Evolutionary conservation across 2,797 vertebrate species (phyloP).

Genomic region (Odontamblyopus rebecca): DNA sequence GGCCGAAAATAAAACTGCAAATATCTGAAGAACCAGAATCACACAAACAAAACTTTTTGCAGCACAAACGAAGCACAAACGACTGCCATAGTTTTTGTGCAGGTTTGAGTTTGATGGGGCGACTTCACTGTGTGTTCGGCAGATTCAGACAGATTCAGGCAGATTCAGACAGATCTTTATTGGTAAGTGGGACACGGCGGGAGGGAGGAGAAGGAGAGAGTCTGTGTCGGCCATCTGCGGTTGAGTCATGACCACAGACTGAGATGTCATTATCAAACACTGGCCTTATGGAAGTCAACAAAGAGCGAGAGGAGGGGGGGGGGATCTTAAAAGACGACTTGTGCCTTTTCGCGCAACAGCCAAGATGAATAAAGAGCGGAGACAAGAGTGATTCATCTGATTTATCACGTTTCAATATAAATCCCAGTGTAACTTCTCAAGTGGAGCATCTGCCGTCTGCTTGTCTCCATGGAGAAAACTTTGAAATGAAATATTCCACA

Average conservation of each 20-base stretch:
- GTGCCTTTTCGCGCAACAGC: background rate
- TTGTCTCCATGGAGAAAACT: too few relatives aligned
- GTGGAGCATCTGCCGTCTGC: too few relatives aligned
- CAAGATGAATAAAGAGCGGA: background rate
- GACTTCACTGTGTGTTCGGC: too few relatives aligned
- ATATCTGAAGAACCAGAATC: too few relatives aligned
- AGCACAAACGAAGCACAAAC: too few relatives aligned
- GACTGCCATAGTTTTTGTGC: too few relatives aligned
- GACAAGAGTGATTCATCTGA: background rate
- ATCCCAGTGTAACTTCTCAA: background rate
- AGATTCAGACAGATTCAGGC: background rate
- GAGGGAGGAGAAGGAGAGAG: conserved; percentile 22
- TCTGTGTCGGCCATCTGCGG: conserved; percentile 65
- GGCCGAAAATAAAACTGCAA: too few relatives aligned
- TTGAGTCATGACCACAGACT: conserved; percentile 75
- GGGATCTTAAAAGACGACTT: conserved; percentile 2
- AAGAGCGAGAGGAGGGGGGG: conserved; percentile 24
- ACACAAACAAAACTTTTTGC: too few relatives aligned
- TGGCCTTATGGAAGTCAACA: conserved; percentile 54
- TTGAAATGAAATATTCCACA: too few relatives aligned
- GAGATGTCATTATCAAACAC: conserved; percentile 74
- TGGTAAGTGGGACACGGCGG: conserved; percentile 68
- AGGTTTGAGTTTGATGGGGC: too few relatives aligned
- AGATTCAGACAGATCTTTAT: conserved; percentile 61
- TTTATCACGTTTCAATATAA: background rate